These are phyloP conservation scores for Euleptes europaea DNA, from an alignment of 2,113 vertebrate genomes.

Conservation along the genomic window DNA sequence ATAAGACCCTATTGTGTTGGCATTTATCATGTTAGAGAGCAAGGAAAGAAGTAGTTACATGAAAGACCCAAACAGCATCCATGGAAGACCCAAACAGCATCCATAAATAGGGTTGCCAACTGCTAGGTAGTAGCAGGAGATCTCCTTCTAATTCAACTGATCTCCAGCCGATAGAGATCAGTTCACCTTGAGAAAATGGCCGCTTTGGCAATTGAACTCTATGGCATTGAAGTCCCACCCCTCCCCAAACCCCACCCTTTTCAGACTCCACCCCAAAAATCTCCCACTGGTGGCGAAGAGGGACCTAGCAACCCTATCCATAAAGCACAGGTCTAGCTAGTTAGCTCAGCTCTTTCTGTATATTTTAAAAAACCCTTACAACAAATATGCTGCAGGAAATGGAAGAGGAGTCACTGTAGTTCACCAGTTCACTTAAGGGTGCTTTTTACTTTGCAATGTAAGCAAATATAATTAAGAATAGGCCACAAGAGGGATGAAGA, in stretches of 20 bases:
- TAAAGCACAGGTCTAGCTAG: background rate
- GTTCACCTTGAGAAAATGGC: too few species aligned
- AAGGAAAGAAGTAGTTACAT: constrained; percentile 38
- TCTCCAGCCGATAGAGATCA: too few species aligned
- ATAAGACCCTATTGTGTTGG: constrained; percentile 47
- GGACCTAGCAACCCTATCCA: too few species aligned
- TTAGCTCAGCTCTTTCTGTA: constrained; percentile 12
- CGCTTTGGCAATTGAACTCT: too few species aligned
- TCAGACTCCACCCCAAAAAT: too few species aligned
- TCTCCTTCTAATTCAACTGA: too few species aligned
- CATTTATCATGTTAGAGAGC: constrained; percentile 31
- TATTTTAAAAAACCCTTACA: constrained; percentile 15
- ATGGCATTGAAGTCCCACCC: too few species aligned
- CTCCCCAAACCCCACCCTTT: too few species aligned
- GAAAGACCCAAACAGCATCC: background rate
- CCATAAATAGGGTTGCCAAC: too few species aligned
- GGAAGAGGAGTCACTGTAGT: constrained; percentile 34
- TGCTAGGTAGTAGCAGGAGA: too few species aligned
- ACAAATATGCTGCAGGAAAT: constrained; percentile 1
- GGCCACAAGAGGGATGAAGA: constrained; percentile 24
- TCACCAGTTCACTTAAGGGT: constrained; percentile 26
- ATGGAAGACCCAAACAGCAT: background rate
- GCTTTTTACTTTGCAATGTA: constrained; percentile 39
- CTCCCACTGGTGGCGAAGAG: too few species aligned
- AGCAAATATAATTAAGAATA: constrained; percentile 36